Base-by-base conservation (phyloP, 92 coral and sea anemone genomes). In the Phenganax subtilis region DNA sequence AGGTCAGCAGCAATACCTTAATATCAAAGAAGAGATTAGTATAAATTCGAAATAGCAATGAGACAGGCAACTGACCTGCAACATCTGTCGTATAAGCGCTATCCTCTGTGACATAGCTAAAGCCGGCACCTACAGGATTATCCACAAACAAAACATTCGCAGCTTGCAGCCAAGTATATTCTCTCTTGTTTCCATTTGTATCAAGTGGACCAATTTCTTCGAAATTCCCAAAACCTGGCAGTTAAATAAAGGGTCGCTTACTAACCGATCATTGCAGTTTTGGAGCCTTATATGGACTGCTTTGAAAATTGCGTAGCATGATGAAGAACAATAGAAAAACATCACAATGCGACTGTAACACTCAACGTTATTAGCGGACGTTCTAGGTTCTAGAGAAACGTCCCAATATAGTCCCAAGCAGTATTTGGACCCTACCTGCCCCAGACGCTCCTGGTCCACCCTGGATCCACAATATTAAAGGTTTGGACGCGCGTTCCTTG, bases 391-490 rank as follows among this genome's bases (percentile, higher is more conserved):
- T 37, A 37, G 47, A 37, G 4, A 4, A 37, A 37, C 47, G 47
- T 37, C 47, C 47, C 47, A 37, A 37, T 37, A 37, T 37, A 37
- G 47, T 37, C 47, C 47, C 47, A 37, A 37, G 47, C 47, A 37
- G 47, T 37, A 37, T 37, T 37, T 37, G 47, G 47, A 37, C 47
- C 47, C 47, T 37, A 37, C 47, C 47, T 37, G 47, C 47, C 3
- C 94, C 90, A 16, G 98, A 94, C 6, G 87, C 98, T 9, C 98
- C 98, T 0, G 98, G 98, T 0, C 98, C 98, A 31, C 98, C 98
- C 77, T 94, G 98, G 0, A 94, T 88, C 98, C 98, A 94, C 97
- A 94, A 85, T 28, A 94, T 72, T 51, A 94, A 86, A 9, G 98
- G 98, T 76, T 84, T 87, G 17, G 84, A 64, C 0, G 73, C 82